These are phyloP conservation scores for Cyphomyrmex costatus DNA, from an alignment of 1,140 invertebrate genomes.

Conservation along the genomic window DNA sequence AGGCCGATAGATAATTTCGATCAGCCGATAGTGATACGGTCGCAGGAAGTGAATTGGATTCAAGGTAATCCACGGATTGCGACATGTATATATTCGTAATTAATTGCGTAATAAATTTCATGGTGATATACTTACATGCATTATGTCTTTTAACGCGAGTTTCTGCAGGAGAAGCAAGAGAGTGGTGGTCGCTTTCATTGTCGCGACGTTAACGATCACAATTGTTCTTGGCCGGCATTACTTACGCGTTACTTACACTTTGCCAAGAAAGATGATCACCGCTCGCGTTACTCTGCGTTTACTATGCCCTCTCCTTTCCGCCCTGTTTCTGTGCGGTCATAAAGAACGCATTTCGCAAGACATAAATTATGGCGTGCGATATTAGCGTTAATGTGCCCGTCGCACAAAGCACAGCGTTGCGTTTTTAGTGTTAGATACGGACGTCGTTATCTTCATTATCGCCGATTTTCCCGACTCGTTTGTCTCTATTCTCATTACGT, in stretches of 20 bases:
- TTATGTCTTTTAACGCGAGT: background rate
- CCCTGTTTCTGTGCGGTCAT: constrained; percentile 9
- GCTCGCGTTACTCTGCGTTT: constrained; percentile 35
- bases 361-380: constrained; percentile 43
- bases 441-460: constrained; percentile 44
- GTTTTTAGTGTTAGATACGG: constrained; percentile 22
- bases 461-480: constrained; percentile 20
- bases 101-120: constrained; percentile 34
- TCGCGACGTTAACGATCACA: constrained; percentile 42
- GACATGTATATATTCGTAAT: background rate
- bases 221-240: constrained; percentile 53
- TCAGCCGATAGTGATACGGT: constrained; percentile 38
- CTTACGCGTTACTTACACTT: constrained; percentile 50
- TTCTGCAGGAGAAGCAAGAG: background rate
- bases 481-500: background rate
- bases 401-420: constrained; percentile 16
- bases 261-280: constrained; percentile 47
- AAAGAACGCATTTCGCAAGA: constrained; percentile 53
- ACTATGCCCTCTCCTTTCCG: background rate
- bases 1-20: constrained; percentile 56
- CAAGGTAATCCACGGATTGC: background rate
- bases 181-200: constrained; percentile 24
- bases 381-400: constrained; percentile 45
- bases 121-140: background rate
- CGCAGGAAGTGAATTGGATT: constrained; percentile 39